phyloP scores from a whole-genome alignment of 2,113 vertebrate species.

The Thinocorus orbignyianus region DNA sequence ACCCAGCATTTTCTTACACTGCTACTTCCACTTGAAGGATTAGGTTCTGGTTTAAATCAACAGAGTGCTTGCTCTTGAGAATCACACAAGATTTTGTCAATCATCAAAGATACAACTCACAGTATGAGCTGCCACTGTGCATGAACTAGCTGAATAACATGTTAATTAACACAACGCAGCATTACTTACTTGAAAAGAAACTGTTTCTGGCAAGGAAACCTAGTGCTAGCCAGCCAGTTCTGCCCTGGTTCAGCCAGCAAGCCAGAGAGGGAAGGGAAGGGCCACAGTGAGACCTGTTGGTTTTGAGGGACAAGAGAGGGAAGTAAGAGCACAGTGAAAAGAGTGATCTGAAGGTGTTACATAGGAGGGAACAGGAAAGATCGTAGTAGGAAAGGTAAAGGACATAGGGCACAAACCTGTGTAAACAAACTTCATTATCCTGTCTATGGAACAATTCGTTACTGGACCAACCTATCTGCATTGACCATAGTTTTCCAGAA shows the following conservation, averaged over 20 bases:
- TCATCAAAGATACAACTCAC: not conserved
- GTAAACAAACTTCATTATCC: not conserved
- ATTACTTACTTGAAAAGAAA: not conserved
- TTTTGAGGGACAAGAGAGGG: not conserved
- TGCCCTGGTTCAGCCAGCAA: not conserved
- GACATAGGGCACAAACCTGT: not conserved
- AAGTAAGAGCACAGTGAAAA: not conserved
- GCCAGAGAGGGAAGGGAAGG: not conserved
- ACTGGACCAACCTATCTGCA: not conserved
- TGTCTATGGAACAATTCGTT: not conserved
- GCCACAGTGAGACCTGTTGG: accelerated
- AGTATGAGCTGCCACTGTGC: not conserved
- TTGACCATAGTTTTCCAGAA: not conserved
- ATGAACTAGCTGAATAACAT: not conserved
- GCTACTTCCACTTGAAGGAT: not conserved
- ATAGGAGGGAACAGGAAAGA: not conserved
- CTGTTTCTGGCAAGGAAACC: not conserved
- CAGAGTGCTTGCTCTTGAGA: not conserved
- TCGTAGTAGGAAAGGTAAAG: not conserved
- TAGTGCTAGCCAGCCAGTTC: not conserved
- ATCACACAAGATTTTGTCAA: not conserved
- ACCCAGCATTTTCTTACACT: not conserved
- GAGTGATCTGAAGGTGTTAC: accelerated
- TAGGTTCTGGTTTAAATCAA: not conserved
- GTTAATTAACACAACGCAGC: not conserved